Conservation (phyloP, 2,113 vertebrate genomes). For the Pampusana beccarii region DNA sequence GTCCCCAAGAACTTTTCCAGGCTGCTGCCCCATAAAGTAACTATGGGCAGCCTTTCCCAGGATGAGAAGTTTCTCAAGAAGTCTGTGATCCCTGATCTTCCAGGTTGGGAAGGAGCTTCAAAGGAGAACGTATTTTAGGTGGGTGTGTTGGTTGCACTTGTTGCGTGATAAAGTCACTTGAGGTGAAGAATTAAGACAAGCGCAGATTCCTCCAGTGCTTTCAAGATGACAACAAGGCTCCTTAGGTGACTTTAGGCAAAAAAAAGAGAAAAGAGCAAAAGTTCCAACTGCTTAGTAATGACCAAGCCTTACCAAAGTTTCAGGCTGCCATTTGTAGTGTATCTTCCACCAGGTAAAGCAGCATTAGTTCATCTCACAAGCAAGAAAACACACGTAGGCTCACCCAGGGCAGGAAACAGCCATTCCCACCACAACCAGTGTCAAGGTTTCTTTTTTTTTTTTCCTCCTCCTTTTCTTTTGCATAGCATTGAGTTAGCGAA, state of each 20-base stretch:
- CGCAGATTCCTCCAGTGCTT: not conserved
- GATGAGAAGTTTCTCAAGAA: conserved; percentile 38
- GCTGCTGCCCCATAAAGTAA: conserved; percentile 99
- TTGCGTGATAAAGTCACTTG: not conserved
- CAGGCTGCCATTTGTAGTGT: not conserved
- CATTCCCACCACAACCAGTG: not conserved
- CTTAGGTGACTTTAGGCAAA: not conserved
- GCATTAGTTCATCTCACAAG: not conserved
- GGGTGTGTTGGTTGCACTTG: not conserved
- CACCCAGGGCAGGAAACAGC: conserved; percentile 43
- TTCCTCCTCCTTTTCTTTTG: conserved; percentile 62
- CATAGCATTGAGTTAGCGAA: conserved; percentile 59
- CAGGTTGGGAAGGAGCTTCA: conserved; percentile 8
- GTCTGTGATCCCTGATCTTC: conserved; percentile 24
- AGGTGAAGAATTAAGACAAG: conserved; percentile 15
- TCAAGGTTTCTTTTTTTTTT: conserved; percentile 36
- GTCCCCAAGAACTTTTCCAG: conserved; percentile 97
- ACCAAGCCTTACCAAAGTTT: not conserved
- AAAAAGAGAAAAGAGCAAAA: not conserved
- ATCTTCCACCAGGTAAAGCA: not conserved
- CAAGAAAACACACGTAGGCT: conserved; percentile 10
- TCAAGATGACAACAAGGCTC: not conserved
- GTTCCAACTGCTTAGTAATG: not conserved
- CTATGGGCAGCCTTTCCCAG: conserved; percentile 75
- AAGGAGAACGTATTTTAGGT: not conserved